These are phyloP conservation scores for Pogonomyrmex californicus DNA, from an alignment of 1,140 invertebrate species.

Conservation along the genomic window DNA sequence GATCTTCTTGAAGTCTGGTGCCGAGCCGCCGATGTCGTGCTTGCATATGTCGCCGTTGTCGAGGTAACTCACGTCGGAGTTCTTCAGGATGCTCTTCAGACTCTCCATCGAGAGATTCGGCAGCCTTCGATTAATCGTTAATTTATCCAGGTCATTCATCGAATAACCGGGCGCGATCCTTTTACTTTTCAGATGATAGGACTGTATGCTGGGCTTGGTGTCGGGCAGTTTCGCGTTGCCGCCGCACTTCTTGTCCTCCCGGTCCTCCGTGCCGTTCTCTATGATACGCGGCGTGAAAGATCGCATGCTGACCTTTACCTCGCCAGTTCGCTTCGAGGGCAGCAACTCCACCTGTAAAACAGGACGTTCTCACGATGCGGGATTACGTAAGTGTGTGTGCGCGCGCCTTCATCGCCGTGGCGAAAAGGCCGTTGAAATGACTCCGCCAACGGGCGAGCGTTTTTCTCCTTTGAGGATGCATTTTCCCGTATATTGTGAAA, in stretches of 20 bases:
- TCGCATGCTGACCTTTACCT: slow-evolving; percentile 82
- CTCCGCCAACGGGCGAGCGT: not conserved
- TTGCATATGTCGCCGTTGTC: slow-evolving; percentile 82
- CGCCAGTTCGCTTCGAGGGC: slow-evolving; percentile 76
- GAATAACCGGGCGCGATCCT: slow-evolving; percentile 84
- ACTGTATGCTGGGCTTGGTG: slow-evolving; percentile 81
- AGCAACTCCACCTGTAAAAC: slow-evolving; percentile 79
- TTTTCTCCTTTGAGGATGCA: slow-evolving; percentile 39
- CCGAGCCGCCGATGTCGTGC: slow-evolving; percentile 86
- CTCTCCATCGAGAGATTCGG: slow-evolving; percentile 80
- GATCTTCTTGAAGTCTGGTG: slow-evolving; percentile 87
- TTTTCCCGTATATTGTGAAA: slow-evolving; percentile 56
- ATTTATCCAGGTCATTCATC: slow-evolving; percentile 86
- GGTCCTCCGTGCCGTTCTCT: slow-evolving; percentile 67
- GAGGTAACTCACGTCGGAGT: slow-evolving; percentile 79
- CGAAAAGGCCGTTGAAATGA: slow-evolving; percentile 64
- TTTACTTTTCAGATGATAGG: slow-evolving; percentile 79
- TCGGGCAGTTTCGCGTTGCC: slow-evolving; percentile 48
- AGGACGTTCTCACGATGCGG: slow-evolving; percentile 73
- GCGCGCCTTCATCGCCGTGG: slow-evolving; percentile 23
- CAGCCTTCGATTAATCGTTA: slow-evolving; percentile 68
- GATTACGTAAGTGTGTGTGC: slow-evolving; percentile 62
- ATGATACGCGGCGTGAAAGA: slow-evolving; percentile 84
- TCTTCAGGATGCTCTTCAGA: slow-evolving; percentile 80
- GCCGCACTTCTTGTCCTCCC: slow-evolving; percentile 33